A percentile compares a stretch with the other conserved stretches of the same genome.
These are phyloP conservation scores for Pristionchus fissidentatus DNA, from an alignment of 2,888 invertebrate species.

Conservation along the genomic window DNA sequence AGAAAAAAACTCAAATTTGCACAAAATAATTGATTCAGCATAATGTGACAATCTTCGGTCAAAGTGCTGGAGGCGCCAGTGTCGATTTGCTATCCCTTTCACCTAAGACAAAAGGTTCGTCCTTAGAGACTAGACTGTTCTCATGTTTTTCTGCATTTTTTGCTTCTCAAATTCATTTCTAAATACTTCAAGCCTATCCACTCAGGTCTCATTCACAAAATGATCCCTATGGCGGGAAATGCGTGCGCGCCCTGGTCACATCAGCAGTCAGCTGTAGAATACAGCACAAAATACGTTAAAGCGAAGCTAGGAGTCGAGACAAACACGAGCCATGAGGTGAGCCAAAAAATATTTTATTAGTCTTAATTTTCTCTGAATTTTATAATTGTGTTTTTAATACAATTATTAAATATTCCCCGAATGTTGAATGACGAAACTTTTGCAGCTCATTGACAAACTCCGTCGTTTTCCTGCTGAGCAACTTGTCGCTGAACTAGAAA, in stretches of 20 bases:
- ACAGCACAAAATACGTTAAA: constrained; percentile 3
- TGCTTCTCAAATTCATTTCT: not conserved
- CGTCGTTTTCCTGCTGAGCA: not conserved
- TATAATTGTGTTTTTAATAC: not conserved
- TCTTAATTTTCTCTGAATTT: not conserved
- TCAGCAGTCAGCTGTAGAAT: not conserved
- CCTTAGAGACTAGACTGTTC: not conserved
- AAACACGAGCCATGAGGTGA: not conserved
- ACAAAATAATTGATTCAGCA: not conserved
- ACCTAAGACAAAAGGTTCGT: constrained; percentile 4
- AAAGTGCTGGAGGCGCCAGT: constrained; percentile 27
- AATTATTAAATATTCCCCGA: too few species aligned
- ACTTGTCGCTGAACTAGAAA: not conserved
- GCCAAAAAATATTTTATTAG: not conserved
- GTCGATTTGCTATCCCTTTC: not conserved
- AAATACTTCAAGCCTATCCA: too few species aligned
- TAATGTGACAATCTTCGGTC: constrained; percentile 12
- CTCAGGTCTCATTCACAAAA: not conserved
- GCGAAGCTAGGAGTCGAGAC: constrained; percentile 28
- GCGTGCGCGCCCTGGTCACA: constrained; percentile 8
- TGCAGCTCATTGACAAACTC: not conserved
- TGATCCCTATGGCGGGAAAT: constrained; percentile 22
- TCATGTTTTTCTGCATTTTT: too few species aligned
- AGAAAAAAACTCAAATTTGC: not conserved
- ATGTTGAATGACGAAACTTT: not conserved